Evolutionary conservation across 2,113 vertebrate species (phyloP).

Genomic region (Jacana jacana): DNA sequence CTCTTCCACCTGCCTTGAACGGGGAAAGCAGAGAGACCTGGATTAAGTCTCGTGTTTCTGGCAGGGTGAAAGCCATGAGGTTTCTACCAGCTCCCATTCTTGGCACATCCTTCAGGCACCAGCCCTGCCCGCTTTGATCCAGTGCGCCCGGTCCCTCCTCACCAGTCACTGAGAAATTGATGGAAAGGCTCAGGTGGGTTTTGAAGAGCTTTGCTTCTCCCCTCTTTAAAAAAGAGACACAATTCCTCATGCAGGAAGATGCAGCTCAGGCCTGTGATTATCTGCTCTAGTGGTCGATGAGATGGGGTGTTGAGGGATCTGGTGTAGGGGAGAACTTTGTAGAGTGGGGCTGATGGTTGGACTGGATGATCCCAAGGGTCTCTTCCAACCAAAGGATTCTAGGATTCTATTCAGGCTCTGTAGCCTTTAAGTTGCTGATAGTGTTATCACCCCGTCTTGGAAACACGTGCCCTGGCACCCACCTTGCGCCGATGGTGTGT

Average conservation of each 20-base stretch:
- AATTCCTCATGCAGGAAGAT: background rate
- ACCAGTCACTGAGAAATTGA: background rate
- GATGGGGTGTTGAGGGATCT: too few relatives aligned
- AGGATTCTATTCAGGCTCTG: too few relatives aligned
- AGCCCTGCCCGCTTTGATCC: background rate
- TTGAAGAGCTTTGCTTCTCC: background rate
- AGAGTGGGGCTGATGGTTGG: too few relatives aligned
- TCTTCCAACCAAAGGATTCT: too few relatives aligned
- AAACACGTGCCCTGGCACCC: background rate
- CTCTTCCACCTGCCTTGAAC: background rate
- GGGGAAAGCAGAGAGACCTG: background rate
- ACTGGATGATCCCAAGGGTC: too few relatives aligned
- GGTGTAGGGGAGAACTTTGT: too few relatives aligned
- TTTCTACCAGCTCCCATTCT: accelerated
- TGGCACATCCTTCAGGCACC: background rate
- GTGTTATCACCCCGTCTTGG: background rate
- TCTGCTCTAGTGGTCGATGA: too few relatives aligned
- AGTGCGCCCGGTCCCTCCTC: background rate
- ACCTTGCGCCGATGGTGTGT: accelerated
- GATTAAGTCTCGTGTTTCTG: background rate
- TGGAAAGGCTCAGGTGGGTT: background rate
- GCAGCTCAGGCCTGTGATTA: background rate
- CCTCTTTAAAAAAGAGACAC: background rate
- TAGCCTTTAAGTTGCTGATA: background rate
- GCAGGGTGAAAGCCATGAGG: background rate